Evolutionary conservation across 2,113 vertebrate species (phyloP), one percentile per base, ranked within the genome.

Genomic region (Bufo bufo): DNA sequence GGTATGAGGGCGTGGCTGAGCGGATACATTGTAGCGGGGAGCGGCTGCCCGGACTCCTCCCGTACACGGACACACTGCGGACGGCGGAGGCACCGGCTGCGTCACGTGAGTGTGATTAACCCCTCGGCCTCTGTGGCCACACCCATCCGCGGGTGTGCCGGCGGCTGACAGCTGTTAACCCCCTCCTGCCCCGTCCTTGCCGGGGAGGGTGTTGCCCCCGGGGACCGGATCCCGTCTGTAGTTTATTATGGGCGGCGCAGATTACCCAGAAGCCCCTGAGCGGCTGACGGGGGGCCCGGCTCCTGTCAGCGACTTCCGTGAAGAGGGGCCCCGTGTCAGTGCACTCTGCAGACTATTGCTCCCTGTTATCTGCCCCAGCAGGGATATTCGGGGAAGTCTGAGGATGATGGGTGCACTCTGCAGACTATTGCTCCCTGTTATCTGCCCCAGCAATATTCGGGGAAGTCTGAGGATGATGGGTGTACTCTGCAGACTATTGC

Each of bases 241-340:
- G 17, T 23, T 23, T 23, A 83, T 83, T 83, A 49, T 23, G 59
- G 81, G 81, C 69, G 81, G 33, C 43, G 77, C 52, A 33, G 54
- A 43, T 63, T 81, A 20, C 79, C 54, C 79, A 81, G 58, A 61
- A 47, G 0, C 23, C 79, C 79, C 33, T 4, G 56, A 23, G n/a
- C 11, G 3, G 3, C 4, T 74, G 45, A 23, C 45, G 8, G 10
- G 23, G 43, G 56, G 7, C 33, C 56, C 56, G 4, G 58, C 0
- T 1, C 3, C 6, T 8, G 7, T 5, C 4, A 19, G 19, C 2
- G 17, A 81, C 78, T 81, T 59, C 78, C 54, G 78, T 43, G 33
- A 23, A n/a, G 47, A 17, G 3, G 13, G 8, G 10, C 56, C 33
- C 33, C 33, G 33, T 33, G 33, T 33, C 33, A 33, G 33, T 1